Conservation (phyloP, 92 coral and sea anemone genomes). For the Muricea muricata region DNA sequence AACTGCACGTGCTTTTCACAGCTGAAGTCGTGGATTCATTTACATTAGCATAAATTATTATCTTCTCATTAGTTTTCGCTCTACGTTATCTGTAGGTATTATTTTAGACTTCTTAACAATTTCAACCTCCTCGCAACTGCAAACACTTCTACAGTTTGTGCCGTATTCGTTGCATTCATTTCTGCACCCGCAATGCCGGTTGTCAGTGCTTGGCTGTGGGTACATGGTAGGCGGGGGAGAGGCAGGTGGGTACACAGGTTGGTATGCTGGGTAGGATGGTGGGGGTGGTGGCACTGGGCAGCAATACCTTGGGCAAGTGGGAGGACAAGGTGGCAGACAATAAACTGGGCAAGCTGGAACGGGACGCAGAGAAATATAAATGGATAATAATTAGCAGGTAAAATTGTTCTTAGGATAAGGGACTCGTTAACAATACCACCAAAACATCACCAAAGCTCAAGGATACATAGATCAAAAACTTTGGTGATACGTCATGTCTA, state of each 20-base stretch:
- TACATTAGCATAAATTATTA: too few species aligned
- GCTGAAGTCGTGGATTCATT: too few species aligned
- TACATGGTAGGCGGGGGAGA: background rate
- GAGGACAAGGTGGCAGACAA: background rate
- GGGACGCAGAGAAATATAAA: background rate
- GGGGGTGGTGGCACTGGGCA: background rate
- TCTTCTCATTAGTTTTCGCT: too few species aligned
- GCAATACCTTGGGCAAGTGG: background rate
- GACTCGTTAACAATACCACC: too few species aligned
- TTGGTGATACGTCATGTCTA: too few species aligned
- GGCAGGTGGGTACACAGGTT: background rate
- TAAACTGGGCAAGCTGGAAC: background rate
- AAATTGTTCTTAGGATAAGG: too few species aligned
- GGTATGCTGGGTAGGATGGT: background rate
- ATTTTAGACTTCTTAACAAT: slow-evolving; percentile 11
- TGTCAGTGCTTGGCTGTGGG: background rate
- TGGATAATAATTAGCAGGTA: too few species aligned
- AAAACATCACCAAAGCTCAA: too few species aligned
- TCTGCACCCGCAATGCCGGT: slow-evolving; percentile 16
- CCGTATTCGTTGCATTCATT: slow-evolving; percentile 16
- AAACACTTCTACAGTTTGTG: background rate
- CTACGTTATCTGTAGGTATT: background rate
- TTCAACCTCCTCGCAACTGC: slow-evolving; percentile 35
- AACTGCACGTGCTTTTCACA: too few species aligned
- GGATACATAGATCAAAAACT: too few species aligned